Evolutionary conservation across 2,113 vertebrate genomes (phyloP).

Genomic region (human): GRCh38 chr9:69959501-69960000

Average conservation of each 20-base stretch:
- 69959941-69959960: too few relatives aligned
- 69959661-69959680: background rate
- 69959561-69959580: background rate
- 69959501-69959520: background rate
- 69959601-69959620: background rate
- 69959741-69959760: background rate
- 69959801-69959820: background rate
- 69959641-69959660: background rate
- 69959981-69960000: too few relatives aligned
- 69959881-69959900: too few relatives aligned
- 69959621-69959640: background rate
- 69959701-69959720: background rate
- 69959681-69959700: background rate
- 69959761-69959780: background rate
- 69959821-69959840: too few relatives aligned
- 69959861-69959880: too few relatives aligned
- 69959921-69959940: too few relatives aligned
- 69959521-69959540: background rate
- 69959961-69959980: too few relatives aligned
- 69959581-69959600: background rate
- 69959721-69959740: background rate
- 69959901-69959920: too few relatives aligned
- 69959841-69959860: too few relatives aligned
- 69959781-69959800: background rate
- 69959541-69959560: background rate